Evolutionary conservation across 2,113 vertebrate genomes (phyloP), one percentile per base, ranked within the genome.

Genomic region (Oxygymnocypris stewartii): DNA sequence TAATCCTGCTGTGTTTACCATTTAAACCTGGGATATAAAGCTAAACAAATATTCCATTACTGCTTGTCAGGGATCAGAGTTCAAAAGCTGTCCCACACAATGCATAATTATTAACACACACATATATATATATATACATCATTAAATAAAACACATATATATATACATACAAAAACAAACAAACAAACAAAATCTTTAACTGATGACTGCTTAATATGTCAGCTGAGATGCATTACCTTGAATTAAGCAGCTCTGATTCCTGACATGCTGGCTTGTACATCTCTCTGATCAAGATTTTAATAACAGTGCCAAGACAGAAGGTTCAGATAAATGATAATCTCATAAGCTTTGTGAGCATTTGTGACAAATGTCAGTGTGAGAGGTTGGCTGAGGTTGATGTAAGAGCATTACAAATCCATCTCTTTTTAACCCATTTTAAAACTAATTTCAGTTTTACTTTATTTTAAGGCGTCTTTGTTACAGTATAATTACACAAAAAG

Each of bases 221-320:
- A 49, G 9, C 20, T 59, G 76, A 40, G 42, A 71, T 40, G 61
- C 47, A 80, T 67, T 35, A 25, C 12, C 31, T 74, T 40, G 42
- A 65, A 81, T 67, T 8, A 35, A 37, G 25, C n/a, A 49, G 40
- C 44, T 28, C 13, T 49, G 13, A 49, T 31, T 31, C 11, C 42
- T 40, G 23, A 3, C n/a, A 23, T 31, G 2, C 37, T 35, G 31
- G 13, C 4, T 28, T 6, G 31, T 23, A 5, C 2, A 2, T 78
- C 8, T 49, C 40, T 75, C 44, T 75, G 79, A 86, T 86, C 61
- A 86, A 75, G n/a, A 61, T 82, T 82, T 63, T 73, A 79, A 84
- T 87, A 84, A 79, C 44, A 54, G 28, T 51, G 20, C 16, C 0
- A 7, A 37, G 51, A 82, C 73, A 35, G 47, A 84, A 20, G 28